A percentile compares a stretch with the other conserved stretches of the same genome.
These are phyloP conservation scores for Drosophila serrata DNA, from an alignment of 1,140 invertebrate species.

Conservation along the genomic window DNA sequence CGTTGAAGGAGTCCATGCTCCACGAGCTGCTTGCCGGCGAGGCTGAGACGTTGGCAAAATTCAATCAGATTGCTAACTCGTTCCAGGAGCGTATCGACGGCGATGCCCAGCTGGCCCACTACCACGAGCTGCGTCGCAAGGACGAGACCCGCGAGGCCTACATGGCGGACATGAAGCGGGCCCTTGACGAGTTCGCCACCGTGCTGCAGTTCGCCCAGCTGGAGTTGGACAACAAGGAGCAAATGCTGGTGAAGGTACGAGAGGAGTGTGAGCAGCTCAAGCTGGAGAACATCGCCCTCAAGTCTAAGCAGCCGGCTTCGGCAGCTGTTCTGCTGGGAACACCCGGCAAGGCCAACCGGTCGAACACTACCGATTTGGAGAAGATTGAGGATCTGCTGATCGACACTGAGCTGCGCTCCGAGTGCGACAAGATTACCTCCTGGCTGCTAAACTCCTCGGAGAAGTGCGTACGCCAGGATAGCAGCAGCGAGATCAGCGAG, in stretches of 20 bases:
- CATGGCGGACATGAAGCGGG: conserved; percentile 84
- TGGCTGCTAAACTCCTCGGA: conserved; percentile 78
- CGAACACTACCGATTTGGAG: conserved; percentile 79
- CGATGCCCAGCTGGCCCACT: conserved; percentile 78
- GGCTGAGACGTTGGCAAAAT: conserved; percentile 84
- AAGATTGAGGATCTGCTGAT: conserved; percentile 80
- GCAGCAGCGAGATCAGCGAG: conserved; percentile 70
- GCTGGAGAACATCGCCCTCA: conserved; percentile 81
- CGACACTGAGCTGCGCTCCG: conserved; percentile 77
- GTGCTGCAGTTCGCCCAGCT: conserved; percentile 82
- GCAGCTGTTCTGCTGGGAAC: conserved; percentile 42
- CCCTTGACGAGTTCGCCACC: conserved; percentile 81
- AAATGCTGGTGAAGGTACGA: conserved; percentile 74
- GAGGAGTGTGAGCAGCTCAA: conserved; percentile 84
- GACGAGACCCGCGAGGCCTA: conserved; percentile 82
- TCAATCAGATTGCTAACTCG: conserved; percentile 85
- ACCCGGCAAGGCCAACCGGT: conserved; percentile 64
- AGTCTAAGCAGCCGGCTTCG: conserved; percentile 71
- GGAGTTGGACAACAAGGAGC: conserved; percentile 84
- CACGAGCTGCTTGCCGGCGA: conserved; percentile 82
- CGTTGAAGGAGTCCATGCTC: conserved; percentile 82
- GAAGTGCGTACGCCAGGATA: conserved; percentile 78
- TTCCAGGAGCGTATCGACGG: conserved; percentile 85
- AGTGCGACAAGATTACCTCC: conserved; percentile 81
- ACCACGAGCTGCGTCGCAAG: conserved; percentile 79